A percentile compares a stretch with the other conserved stretches of the same genome.
Conservation (phyloP, 2,797 vertebrate genomes). For the Rhadinocentrus ornatus region DNA sequence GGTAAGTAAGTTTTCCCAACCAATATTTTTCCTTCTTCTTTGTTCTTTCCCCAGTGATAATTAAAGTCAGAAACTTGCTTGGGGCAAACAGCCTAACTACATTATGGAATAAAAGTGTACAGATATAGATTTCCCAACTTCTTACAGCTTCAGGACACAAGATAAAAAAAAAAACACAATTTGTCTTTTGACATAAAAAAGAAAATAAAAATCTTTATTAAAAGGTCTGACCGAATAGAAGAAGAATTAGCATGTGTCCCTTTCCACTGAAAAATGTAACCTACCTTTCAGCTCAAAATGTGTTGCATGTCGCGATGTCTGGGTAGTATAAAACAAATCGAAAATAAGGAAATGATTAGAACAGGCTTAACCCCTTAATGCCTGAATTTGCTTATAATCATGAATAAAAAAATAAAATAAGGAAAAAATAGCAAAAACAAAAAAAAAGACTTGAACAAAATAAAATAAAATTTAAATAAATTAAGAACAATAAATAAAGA, state of each 20-base stretch:
- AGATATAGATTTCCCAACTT: background rate
- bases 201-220: background rate
- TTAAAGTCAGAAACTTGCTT: background rate
- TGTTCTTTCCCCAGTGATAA: background rate
- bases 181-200: background rate
- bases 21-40: background rate
- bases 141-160: background rate
- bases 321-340: background rate
- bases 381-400: too few relatives aligned
- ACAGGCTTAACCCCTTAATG: background rate
- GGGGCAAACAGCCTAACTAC: background rate
- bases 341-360: background rate
- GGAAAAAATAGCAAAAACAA: too few relatives aligned
- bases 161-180: conserved; percentile 6
- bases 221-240: background rate
- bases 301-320: background rate
- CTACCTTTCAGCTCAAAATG: conserved; percentile 6
- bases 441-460: too few relatives aligned
- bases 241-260: background rate
- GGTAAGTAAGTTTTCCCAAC: background rate
- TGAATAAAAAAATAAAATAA: too few relatives aligned
- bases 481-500: too few relatives aligned
- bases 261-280: background rate
- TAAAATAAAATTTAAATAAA: too few relatives aligned
- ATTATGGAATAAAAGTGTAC: background rate